Evolutionary conservation across 2,113 vertebrate genomes (phyloP).

Genomic region (Rhynchopsitta pachyrhyncha): DNA sequence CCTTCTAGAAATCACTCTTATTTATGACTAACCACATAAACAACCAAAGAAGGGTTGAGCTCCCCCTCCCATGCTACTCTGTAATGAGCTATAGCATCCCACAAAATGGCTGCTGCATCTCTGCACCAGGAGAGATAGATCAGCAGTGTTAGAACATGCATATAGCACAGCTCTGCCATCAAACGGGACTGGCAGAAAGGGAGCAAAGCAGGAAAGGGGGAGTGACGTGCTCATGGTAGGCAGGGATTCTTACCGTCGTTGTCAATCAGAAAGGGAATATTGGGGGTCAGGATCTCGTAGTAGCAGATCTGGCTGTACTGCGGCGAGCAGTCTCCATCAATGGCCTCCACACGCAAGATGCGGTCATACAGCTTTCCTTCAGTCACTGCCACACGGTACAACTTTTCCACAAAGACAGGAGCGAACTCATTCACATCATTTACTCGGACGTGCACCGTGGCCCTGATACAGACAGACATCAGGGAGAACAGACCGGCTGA

Average conservation of each 20-base stretch:
- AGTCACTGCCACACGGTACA: constrained; percentile 89
- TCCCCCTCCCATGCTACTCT: neutral
- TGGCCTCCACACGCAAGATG: constrained; percentile 91
- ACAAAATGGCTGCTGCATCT: neutral
- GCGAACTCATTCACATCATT: constrained; percentile 98
- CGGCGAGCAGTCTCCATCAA: constrained; percentile 94
- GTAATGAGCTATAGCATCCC: neutral
- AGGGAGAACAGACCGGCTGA: neutral
- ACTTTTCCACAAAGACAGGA: constrained; percentile 92
- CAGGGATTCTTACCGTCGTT: constrained; percentile 85
- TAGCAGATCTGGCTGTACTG: constrained; percentile 99
- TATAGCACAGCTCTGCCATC: neutral
- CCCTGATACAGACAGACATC: constrained; percentile 74
- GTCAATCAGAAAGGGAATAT: constrained; percentile 95
- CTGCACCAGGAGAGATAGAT: neutral
- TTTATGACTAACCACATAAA: neutral
- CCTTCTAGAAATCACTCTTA: neutral
- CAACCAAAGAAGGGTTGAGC: neutral
- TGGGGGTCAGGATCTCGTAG: constrained; percentile 97
- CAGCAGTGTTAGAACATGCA: neutral
- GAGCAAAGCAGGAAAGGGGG: neutral
- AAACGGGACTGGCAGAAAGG: neutral
- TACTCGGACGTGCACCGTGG: constrained; percentile 93
- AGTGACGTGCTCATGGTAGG: fast-evolving
- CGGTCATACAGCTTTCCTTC: constrained; percentile 94